Evolutionary conservation across 2,888 invertebrate genomes (phyloP), one percentile per base, ranked within the genome.

Genomic region (Trachelus troglodyta): DNA sequence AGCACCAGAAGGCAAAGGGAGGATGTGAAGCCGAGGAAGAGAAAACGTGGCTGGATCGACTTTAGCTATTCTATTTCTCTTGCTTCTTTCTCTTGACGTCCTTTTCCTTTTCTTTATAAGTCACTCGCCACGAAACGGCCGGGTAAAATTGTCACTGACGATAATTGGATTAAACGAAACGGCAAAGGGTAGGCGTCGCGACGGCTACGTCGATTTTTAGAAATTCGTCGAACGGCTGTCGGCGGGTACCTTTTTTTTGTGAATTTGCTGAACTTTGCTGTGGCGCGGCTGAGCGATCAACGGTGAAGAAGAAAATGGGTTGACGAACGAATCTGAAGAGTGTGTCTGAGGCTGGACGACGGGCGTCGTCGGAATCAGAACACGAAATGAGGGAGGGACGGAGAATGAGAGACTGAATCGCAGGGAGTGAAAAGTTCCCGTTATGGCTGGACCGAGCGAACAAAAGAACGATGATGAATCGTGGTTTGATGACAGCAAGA

Each of bases 401-500:
- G 23, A 23, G 40, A 56, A 56, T 56, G 23, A 9, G 40, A 56
- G 23, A 9, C 40, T 56, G 40, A 40, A 40, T 15, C 6, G 40
- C 40, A 40, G 40, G 40, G 15, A 40, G 40, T 15, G 40, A 15
- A 23, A 56, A 56, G 23, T 56, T 23, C 40, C 40, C 40, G 71
- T 33, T 71, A 33, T 71, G 71, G 71, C 12, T 75, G 80, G 81
- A 80, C 81, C 15, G 23, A 34, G 77, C 76, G 77, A 78, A 81
- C 77, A 86, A 84, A 56, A 87, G 85, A 86, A 87, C 84, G 80
- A 86, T 87, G 88, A 89, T 85, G 86, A 89, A 89, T 88, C 83
- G 87, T 80, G 73, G 82, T 79, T 83, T 87, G 87, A 89, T 86
- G 88, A 88, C 79, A 80, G 81, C 79, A 87, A 86, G 86, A 87